These are phyloP conservation scores for Therioaphis trifolii DNA, from an alignment of 2,888 invertebrate genomes.

Conservation along the genomic window DNA sequence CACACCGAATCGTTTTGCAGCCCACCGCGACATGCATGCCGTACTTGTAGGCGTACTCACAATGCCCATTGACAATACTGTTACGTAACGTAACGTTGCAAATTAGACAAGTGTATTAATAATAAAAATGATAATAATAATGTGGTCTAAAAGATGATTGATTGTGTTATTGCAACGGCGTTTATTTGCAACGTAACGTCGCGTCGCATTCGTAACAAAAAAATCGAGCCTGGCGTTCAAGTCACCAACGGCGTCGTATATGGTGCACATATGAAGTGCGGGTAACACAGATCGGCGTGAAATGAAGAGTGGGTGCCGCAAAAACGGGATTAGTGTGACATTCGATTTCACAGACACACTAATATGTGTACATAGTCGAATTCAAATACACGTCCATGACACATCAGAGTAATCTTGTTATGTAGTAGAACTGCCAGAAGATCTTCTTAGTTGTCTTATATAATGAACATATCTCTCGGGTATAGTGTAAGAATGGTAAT, in stretches of 20 bases:
- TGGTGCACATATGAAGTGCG: not conserved
- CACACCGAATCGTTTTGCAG: constrained; percentile 21
- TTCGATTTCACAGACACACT: too few species aligned
- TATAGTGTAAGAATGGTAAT: too few species aligned
- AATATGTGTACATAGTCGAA: too few species aligned
- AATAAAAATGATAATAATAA: too few species aligned
- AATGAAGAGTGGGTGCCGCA: not conserved
- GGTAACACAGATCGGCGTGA: not conserved
- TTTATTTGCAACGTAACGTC: too few species aligned
- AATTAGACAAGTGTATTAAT: constrained; percentile 50
- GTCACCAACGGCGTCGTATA: constrained; percentile 1
- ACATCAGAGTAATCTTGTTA: not conserved
- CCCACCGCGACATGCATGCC: not conserved
- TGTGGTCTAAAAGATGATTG: constrained; percentile 52
- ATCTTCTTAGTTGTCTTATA: too few species aligned
- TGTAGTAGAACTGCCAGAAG: too few species aligned
- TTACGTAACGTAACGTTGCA: constrained; percentile 31
- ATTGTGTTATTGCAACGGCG: constrained; percentile 19
- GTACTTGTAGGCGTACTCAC: not conserved
- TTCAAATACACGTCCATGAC: too few species aligned
- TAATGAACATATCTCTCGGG: too few species aligned
- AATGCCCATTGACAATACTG: constrained; percentile 33
- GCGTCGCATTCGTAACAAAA: constrained; percentile 27
- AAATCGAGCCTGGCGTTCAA: constrained; percentile 24
- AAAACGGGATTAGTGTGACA: too few species aligned